Percentiles rank a stretch among this genome's conserved stretches.
Evolutionary conservation across 1,140 invertebrate genomes (phyloP).

Genomic region (Laupala kohalensis): DNA sequence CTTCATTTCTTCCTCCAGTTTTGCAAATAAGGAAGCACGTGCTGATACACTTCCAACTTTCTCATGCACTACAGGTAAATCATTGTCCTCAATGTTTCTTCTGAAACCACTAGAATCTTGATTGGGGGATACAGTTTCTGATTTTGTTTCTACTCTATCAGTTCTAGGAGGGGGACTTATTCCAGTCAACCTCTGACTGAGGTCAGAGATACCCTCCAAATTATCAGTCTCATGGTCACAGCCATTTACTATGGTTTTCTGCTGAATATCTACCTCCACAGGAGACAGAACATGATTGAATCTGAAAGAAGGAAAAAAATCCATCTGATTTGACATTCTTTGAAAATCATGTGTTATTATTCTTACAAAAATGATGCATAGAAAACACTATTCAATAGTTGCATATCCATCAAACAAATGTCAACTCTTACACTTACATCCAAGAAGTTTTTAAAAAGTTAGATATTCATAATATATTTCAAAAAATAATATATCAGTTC

Average conservation of each 20-base stretch:
- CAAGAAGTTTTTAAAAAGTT: too few species aligned
- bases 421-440: too few species aligned
- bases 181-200: not conserved
- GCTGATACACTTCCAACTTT: slow-evolving; percentile 45
- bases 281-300: not conserved
- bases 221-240: not conserved
- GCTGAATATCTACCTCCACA: not conserved
- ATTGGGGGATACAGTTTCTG: not conserved
- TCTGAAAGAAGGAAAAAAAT: not conserved
- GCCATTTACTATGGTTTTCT: not conserved
- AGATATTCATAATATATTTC: too few species aligned
- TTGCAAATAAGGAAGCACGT: slow-evolving; percentile 44
- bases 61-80: slow-evolving; percentile 8
- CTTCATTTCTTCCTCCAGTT: slow-evolving; percentile 32
- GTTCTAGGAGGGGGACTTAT: not conserved
- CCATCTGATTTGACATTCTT: too few species aligned
- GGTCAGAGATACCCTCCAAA: not conserved
- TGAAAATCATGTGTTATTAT: too few species aligned
- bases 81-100: not conserved
- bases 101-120: not conserved
- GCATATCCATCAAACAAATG: too few species aligned
- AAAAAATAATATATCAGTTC: too few species aligned
- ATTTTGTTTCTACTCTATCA: not conserved
- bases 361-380: too few species aligned
- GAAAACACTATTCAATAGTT: too few species aligned